phyloP scores from a whole-genome alignment of 2,797 vertebrate genomes.

The Premnoplex brunnescens region DNA sequence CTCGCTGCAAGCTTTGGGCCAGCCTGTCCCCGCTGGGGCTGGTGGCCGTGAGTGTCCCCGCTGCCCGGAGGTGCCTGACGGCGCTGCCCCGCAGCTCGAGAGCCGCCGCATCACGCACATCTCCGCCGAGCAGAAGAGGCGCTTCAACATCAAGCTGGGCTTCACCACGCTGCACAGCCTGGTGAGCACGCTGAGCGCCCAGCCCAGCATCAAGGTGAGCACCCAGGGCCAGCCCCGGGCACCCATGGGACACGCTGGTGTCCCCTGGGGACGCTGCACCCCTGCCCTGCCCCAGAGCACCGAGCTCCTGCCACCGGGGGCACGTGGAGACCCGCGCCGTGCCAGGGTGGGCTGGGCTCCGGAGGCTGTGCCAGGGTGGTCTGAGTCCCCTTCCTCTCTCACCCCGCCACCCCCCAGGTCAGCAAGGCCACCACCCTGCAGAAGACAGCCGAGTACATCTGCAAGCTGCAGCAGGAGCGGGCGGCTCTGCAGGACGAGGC shows the following conservation, averaged over 20 bases:
- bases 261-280: accelerated
- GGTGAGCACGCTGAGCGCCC: slow-evolving; percentile 90
- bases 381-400: neutral
- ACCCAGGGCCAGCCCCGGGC: no score
- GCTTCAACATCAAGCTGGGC: slow-evolving; percentile 97
- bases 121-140: slow-evolving; percentile 96
- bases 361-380: neutral
- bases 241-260: accelerated
- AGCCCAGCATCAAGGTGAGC: slow-evolving; percentile 93
- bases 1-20: neutral
- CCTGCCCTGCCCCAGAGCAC: neutral
- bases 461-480: slow-evolving; percentile 95
- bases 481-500: slow-evolving; percentile 90
- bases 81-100: slow-evolving; percentile 76
- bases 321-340: neutral
- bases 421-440: slow-evolving; percentile 96
- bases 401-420: slow-evolving; percentile 75
- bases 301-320: neutral
- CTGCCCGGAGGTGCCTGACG: neutral
- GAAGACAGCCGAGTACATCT: slow-evolving; percentile 94
- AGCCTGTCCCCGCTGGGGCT: neutral
- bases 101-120: slow-evolving; percentile 93
- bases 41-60: neutral
- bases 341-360: neutral
- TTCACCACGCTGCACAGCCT: slow-evolving; percentile 93